A percentile compares a stretch with the other conserved stretches of the same genome.
phyloP scores from a whole-genome alignment of 1,140 invertebrate species.

The Aphelinus certus region DNA sequence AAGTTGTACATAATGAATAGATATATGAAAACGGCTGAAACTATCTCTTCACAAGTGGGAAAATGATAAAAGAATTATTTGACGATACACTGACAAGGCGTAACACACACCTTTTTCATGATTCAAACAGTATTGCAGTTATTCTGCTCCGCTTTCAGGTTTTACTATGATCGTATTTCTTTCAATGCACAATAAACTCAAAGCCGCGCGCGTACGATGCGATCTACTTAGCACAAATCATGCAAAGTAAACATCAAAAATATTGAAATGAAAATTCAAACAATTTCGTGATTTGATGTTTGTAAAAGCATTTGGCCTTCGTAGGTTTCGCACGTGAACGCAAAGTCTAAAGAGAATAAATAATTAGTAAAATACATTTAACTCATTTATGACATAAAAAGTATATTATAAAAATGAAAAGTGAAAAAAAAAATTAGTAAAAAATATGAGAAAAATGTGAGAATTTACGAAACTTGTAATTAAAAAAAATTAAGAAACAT shows the following conservation, averaged over 20 bases:
- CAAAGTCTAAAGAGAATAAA: neutral
- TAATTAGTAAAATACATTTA: slow-evolving; percentile 5
- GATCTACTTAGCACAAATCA: slow-evolving; percentile 35
- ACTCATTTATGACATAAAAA: slow-evolving; percentile 4
- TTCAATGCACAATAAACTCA: slow-evolving; percentile 52
- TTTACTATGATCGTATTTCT: slow-evolving; percentile 50
- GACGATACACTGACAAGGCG: neutral
- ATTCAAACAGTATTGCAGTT: slow-evolving; percentile 50
- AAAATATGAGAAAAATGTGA: neutral
- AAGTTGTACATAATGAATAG: slow-evolving; percentile 41
- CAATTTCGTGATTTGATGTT: slow-evolving; percentile 6
- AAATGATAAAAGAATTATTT: slow-evolving; percentile 13
- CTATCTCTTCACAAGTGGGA: slow-evolving; percentile 33
- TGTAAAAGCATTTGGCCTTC: slow-evolving; percentile 26
- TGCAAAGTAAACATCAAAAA: slow-evolving; percentile 30
- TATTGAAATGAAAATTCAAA: slow-evolving; percentile 1
- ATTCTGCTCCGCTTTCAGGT: slow-evolving; percentile 51
- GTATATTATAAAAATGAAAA: neutral
- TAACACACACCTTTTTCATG: slow-evolving; percentile 40
- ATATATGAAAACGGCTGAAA: slow-evolving; percentile 35
- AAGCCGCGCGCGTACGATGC: slow-evolving; percentile 18
- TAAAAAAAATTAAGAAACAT: slow-evolving; percentile 29
- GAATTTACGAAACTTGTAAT: too few species aligned
- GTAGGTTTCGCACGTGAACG: slow-evolving; percentile 16
- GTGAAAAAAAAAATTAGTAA: slow-evolving; percentile 6